Evolutionary conservation across 2,797 vertebrate species (phyloP).

Genomic region (Microtus californicus): DNA sequence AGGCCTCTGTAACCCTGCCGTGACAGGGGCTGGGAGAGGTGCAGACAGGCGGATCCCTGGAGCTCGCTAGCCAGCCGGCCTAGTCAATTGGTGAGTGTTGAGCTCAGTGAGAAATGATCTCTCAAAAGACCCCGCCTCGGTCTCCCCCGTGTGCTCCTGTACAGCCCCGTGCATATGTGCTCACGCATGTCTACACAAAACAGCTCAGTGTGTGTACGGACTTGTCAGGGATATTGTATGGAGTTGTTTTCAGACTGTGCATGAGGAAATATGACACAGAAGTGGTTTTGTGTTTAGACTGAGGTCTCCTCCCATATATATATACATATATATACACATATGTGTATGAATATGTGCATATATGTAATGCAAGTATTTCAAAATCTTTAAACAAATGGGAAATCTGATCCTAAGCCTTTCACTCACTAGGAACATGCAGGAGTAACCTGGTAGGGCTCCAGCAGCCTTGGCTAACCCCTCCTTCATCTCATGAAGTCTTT

Average conservation of each 20-base stretch:
- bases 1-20: background rate
- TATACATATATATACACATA: accelerated
- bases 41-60: background rate
- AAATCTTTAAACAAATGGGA: background rate
- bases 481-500: background rate
- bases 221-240: background rate
- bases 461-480: background rate
- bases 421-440: background rate
- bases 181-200: background rate
- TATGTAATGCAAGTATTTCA: background rate
- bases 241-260: background rate
- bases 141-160: no score
- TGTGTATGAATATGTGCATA: no score
- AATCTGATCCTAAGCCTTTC: background rate
- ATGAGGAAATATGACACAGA: background rate
- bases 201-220: background rate
- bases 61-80: background rate
- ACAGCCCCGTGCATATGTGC: no score
- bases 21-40: background rate
- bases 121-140: background rate
- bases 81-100: background rate
- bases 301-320: background rate
- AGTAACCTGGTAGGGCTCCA: background rate
- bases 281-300: background rate
- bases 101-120: background rate